These are phyloP conservation scores for Dyspetes luteomarginatus DNA, from an alignment of 2,888 invertebrate genomes.

Conservation along the genomic window DNA sequence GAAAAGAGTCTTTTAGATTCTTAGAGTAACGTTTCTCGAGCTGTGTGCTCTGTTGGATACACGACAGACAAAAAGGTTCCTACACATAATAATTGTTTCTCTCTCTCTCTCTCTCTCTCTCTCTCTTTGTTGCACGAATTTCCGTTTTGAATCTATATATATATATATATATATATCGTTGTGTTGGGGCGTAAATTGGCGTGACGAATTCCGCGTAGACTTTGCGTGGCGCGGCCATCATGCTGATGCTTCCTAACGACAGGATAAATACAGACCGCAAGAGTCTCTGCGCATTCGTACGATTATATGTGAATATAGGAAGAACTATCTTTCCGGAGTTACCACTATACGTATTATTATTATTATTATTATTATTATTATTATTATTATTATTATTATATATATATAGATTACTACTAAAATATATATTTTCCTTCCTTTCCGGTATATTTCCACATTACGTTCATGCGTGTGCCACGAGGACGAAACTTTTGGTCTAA, in stretches of 20 bases:
- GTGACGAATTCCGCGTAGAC: constrained; percentile 44
- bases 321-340: constrained; percentile 12
- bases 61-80: background rate
- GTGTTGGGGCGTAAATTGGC: constrained; percentile 50
- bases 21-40: background rate
- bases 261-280: constrained; percentile 56
- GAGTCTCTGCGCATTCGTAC: background rate
- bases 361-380: no score
- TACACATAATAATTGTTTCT: background rate
- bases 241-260: constrained; percentile 50
- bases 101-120: constrained; percentile 23
- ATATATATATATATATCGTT: background rate
- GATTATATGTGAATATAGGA: background rate
- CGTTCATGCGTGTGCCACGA: background rate
- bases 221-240: constrained; percentile 15
- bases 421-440: constrained; percentile 28
- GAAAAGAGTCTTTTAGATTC: no score
- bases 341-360: no score
- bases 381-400: no score
- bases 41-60: background rate
- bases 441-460: constrained; percentile 48
- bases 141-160: constrained; percentile 33
- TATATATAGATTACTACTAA: background rate
- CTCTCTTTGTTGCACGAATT: constrained; percentile 38
- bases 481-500: constrained; percentile 34